Base-by-base conservation (phyloP, 2,113 vertebrate genomes). In the Dinomys branickii region DNA sequence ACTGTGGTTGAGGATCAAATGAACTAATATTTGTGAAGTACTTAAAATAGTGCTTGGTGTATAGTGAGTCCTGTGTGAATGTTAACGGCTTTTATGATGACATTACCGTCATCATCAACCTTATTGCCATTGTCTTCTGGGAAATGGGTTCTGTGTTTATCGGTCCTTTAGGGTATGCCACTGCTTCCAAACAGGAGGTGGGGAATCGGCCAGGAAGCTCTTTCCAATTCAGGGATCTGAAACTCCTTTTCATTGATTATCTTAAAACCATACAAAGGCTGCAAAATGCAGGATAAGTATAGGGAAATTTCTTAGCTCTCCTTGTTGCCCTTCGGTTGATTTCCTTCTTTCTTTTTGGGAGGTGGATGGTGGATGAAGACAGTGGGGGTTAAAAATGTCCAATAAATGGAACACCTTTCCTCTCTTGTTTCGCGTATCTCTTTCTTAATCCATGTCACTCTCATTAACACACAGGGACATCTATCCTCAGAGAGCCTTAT, bases 321-420 rank as follows among this genome's bases (percentile, higher is more conserved):
- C 67, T 41, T 35, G 8, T 59, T 35, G 17, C 65, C 4, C 71
- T 50, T 54, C 28, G 73, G 52, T 35, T 52, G 35, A 80, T 28
- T 89, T 80, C 24, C 0, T 85, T 82, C 56, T 61, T 38, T 54
- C 38, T 90, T 65, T 86, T 77, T 69, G 12, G 47, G 52, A 13
- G 24, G 22, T 73, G 1, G 47, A 41, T 4, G 14, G 19, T n/a
- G 1, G 54, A 61, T 11, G 35, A 58, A 9, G 41, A 88, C 73
- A 75, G 3, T 8, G 35, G 12, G 13, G 44, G 20, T 16, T 80
- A n/a, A 93, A 94, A 85, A 47, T 33, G 41, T 63, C 69, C 67
- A 85, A 8, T 56, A 90, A 47, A 13, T 47, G 83, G 65, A 96
- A 90, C 47, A 30, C 19, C 52, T 92, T 97, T 95, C 44, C 35